A percentile compares a stretch with the other conserved stretches of the same genome.
phyloP scores from a whole-genome alignment of 1,140 invertebrate species.

The Drosophila kikkawai region DNA sequence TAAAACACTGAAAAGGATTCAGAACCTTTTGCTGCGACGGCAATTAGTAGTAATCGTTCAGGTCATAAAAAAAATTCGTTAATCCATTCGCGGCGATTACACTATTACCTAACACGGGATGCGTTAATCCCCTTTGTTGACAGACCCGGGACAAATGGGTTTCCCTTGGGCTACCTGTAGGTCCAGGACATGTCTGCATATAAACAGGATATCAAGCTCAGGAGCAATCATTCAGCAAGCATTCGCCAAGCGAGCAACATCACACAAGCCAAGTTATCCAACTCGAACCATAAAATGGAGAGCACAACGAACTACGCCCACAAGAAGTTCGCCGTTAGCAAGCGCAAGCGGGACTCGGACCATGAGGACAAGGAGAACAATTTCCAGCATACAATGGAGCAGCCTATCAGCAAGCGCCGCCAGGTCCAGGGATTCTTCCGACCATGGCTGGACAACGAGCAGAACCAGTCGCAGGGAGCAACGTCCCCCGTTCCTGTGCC shows the following conservation, averaged over 20 bases:
- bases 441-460: slow-evolving; percentile 62
- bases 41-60: slow-evolving; percentile 41
- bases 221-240: slow-evolving; percentile 49
- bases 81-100: slow-evolving; percentile 39
- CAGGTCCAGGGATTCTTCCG: slow-evolving; percentile 54
- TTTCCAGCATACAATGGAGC: not conserved
- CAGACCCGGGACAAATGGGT: slow-evolving; percentile 11
- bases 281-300: slow-evolving; percentile 23
- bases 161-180: slow-evolving; percentile 48
- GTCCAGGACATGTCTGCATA: slow-evolving; percentile 28
- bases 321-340: slow-evolving; percentile 58
- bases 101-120: slow-evolving; percentile 57
- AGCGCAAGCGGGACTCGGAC: slow-evolving; percentile 57
- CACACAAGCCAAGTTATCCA: not conserved
- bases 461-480: slow-evolving; percentile 21
- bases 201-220: slow-evolving; percentile 61
- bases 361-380: slow-evolving; percentile 31
- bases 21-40: slow-evolving; percentile 5
- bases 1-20: slow-evolving; percentile 42
- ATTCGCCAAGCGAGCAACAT: slow-evolving; percentile 54
- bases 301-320: slow-evolving; percentile 39
- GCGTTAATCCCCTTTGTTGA: slow-evolving; percentile 68
- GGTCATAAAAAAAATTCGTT: slow-evolving; percentile 46
- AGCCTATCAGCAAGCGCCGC: slow-evolving; percentile 37
- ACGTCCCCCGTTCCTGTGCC: not conserved